Evolutionary conservation across 1,140 invertebrate genomes (phyloP).

Genomic region (Nylanderia fulva): DNA sequence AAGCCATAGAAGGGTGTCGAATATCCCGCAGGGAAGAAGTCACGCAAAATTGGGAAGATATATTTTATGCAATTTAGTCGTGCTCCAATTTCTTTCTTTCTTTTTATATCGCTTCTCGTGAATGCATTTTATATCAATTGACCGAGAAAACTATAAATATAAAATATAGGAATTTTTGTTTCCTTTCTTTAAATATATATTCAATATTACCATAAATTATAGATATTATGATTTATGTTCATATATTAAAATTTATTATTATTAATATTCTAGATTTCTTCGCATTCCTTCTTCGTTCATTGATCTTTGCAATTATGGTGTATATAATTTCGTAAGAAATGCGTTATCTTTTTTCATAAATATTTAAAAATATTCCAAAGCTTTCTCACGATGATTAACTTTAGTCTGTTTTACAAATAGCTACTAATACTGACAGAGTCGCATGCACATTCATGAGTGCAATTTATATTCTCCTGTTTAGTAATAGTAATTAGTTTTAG

Average conservation of each 20-base stretch:
- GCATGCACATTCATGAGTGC: background rate
- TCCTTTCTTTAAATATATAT: background rate
- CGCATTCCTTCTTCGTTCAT: background rate
- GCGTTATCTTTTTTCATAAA: background rate
- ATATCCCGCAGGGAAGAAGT: conserved; percentile 71
- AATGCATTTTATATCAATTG: background rate
- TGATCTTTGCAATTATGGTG: background rate
- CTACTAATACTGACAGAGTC: background rate
- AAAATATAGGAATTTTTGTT: background rate
- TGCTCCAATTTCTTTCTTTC: conserved; percentile 11
- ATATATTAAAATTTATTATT: no score
- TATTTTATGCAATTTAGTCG: conserved; percentile 2
- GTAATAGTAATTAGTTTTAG: background rate
- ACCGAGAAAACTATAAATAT: background rate
- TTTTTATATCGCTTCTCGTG: background rate
- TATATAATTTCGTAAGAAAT: background rate
- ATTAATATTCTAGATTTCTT: background rate
- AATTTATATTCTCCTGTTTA: background rate
- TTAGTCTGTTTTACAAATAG: background rate
- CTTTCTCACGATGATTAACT: background rate
- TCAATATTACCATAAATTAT: no score
- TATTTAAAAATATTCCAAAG: background rate
- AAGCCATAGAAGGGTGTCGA: conserved; percentile 73
- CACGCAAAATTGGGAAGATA: conserved; percentile 77
- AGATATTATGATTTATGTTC: no score